Evolutionary conservation across 2,888 invertebrate species (phyloP), one percentile per base, ranked within the genome.

Genomic region (Amaurobius ferox): DNA sequence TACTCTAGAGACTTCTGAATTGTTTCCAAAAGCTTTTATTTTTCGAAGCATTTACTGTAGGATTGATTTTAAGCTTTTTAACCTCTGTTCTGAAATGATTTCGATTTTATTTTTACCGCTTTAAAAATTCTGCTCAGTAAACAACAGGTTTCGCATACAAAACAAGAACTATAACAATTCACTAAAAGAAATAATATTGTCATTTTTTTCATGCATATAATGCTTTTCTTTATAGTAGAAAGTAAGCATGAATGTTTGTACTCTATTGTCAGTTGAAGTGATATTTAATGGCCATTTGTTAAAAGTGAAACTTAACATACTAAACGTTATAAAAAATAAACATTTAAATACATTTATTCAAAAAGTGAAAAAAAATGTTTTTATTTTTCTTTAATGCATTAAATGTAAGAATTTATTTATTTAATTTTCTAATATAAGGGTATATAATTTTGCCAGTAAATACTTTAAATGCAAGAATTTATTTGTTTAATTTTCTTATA

Each of bases 1-100:
- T 62, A 68, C 70, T 76, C 81, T 39, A 40, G 55, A 55, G 55
- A 55, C 55, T 55, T 16, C 19, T 55, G 13, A 55, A 55, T 55
- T 55, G 55, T 55, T 55, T 16, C 11, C 23, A n/a, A 23, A 23
- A 23, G 3, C 1, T 55, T 55, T n/a, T n/a, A n/a, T 55, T 55
- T 55, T 55, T 23, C 23, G 55, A 3, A 23, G 23, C 23, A 23
- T 55, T 55, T 55, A 55, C 55, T 23, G 55, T 3, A 55, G 55
- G 23, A 55, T 55, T 55, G 55, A 55, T 55, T 55, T 55, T 23
- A 55, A 55, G 55, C 55, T 23, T 55, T 55, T 55, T 55, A 55
- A 55, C 55, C 23, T 55, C 55, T 55, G 55, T 55, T 55, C 23
- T 55, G 55, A 55, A 55, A 55, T 55, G 13, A 11, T 55, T 55